These are phyloP conservation scores for Canis aureus DNA, from an alignment of 2,113 vertebrate species.

Conservation along the genomic window DNA sequence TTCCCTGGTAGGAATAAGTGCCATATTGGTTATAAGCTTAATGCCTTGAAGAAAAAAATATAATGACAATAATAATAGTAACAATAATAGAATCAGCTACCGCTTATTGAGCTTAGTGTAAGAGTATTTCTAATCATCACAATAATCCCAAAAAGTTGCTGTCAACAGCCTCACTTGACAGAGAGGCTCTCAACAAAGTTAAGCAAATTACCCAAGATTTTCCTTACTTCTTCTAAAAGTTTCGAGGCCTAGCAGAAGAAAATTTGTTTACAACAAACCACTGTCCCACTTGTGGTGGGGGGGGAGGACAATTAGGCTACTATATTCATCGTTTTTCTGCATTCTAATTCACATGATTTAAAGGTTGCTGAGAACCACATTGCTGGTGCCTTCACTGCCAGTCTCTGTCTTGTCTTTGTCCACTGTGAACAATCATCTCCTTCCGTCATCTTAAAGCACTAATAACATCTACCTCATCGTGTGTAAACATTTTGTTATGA, in stretches of 20 bases:
- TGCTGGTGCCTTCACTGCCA: not conserved
- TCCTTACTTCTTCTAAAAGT: slow-evolving; percentile 16
- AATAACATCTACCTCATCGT: not conserved
- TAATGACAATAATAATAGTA: not conserved
- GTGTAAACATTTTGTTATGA: not conserved
- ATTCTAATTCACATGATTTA: not conserved
- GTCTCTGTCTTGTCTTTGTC: not conserved
- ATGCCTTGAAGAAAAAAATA: not conserved
- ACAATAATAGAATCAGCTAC: not conserved
- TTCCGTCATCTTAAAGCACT: not conserved
- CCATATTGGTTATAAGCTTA: not conserved
- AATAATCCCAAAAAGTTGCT: not conserved
- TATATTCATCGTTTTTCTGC: not conserved
- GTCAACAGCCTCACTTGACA: not conserved
- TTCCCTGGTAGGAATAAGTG: not conserved
- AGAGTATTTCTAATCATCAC: slow-evolving; percentile 2
- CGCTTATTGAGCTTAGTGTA: not conserved
- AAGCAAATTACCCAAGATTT: not conserved
- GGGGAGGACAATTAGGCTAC: not conserved
- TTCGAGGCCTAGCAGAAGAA: not conserved
- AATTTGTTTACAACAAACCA: not conserved
- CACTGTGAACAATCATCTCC: not conserved
- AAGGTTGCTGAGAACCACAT: not conserved
- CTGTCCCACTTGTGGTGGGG: not conserved
- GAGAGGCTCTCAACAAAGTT: not conserved